Evolutionary conservation across 1,140 invertebrate species (phyloP).

Genomic region (Vanessa atalanta): DNA sequence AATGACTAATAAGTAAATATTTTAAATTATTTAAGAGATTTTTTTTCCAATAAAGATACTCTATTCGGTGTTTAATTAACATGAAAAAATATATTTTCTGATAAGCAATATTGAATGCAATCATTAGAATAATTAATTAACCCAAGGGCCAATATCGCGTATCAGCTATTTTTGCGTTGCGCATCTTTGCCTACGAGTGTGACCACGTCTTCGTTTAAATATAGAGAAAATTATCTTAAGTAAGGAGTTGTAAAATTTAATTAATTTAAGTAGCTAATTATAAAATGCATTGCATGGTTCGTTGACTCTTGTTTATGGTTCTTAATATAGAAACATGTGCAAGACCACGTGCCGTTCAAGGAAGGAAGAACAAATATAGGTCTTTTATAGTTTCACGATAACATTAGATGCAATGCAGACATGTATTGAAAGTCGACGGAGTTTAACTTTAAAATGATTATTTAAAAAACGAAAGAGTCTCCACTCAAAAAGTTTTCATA

Average conservation of each 20-base stretch:
- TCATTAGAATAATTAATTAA: too few relatives aligned
- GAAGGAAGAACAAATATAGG: slow-evolving; percentile 8
- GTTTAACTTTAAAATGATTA: neutral
- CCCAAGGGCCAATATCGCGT: too few relatives aligned
- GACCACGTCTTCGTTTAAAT: too few relatives aligned
- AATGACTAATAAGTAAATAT: slow-evolving; percentile 12
- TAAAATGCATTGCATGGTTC: neutral
- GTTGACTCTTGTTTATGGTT: slow-evolving; percentile 8
- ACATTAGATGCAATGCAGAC: neutral
- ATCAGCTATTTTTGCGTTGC: too few relatives aligned
- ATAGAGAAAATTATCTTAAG: too few relatives aligned
- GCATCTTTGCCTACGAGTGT: too few relatives aligned
- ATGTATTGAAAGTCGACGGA: neutral
- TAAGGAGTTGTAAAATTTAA: neutral
- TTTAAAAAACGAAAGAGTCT: too few relatives aligned
- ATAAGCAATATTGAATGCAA: too few relatives aligned
- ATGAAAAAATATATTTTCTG: neutral
- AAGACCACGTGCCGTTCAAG: slow-evolving; percentile 5
- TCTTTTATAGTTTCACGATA: neutral
- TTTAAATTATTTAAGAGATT: neutral
- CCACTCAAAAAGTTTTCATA: neutral
- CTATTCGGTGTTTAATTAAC: too few relatives aligned
- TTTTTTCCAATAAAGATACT: too few relatives aligned
- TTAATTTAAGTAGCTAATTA: neutral
- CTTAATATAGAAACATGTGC: slow-evolving; percentile 10